phyloP scores from a whole-genome alignment of 1,140 invertebrate genomes.

The Phenacoccus solenopsis region DNA sequence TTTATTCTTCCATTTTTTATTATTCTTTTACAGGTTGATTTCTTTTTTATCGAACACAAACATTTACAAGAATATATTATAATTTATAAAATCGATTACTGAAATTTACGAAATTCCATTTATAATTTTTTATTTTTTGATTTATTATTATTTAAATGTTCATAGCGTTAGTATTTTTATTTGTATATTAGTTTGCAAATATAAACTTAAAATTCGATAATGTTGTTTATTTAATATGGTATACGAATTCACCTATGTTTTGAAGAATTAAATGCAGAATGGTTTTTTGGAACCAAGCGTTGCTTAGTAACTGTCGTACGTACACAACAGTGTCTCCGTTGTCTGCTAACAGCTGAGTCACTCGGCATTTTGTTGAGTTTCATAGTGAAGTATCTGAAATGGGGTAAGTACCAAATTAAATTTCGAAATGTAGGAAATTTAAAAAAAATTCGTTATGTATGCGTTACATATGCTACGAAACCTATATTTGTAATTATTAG shows the following conservation, averaged over 20 bases:
- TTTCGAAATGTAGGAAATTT: too few species aligned
- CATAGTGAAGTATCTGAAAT: too few species aligned
- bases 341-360: too few species aligned
- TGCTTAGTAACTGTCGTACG: neutral
- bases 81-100: neutral
- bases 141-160: constrained; percentile 17
- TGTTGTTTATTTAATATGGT: neutral
- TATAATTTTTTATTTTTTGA: constrained; percentile 11
- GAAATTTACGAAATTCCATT: neutral
- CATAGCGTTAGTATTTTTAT: constrained; percentile 16
- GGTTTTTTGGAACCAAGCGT: too few species aligned
- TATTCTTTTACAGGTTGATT: neutral
- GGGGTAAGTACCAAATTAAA: too few species aligned
- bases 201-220: neutral
- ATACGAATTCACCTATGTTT: too few species aligned
- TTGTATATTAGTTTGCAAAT: constrained; percentile 16
- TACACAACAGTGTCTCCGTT: too few species aligned
- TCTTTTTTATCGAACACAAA: neutral
- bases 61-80: neutral
- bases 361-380: too few species aligned
- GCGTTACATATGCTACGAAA: too few species aligned
- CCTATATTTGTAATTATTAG: too few species aligned
- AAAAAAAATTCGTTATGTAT: too few species aligned
- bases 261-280: too few species aligned
- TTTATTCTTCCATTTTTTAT: constrained; percentile 7